Conservation (phyloP, 2,113 vertebrate species). For the Cercocebus atys region DNA sequence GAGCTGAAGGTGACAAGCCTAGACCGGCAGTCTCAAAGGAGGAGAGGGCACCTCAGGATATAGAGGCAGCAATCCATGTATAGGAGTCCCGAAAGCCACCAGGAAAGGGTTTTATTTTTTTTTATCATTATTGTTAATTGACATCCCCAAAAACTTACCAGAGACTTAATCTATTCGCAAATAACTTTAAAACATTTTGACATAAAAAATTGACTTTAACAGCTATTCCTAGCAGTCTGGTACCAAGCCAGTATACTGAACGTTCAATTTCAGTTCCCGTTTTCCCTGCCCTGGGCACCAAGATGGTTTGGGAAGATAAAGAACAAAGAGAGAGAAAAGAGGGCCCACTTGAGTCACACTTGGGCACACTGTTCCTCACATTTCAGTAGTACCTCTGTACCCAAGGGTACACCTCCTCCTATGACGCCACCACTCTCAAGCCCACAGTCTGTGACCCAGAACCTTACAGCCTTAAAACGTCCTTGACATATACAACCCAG, state of each 20-base stretch:
- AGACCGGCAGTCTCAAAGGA: constrained; percentile 11
- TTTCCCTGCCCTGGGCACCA: neutral
- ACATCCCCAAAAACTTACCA: constrained; percentile 12
- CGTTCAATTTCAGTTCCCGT: constrained; percentile 37
- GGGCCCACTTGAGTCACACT: neutral
- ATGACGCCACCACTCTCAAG: neutral
- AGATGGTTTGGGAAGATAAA: constrained; percentile 24
- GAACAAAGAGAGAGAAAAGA: neutral
- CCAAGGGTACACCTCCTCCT: neutral
- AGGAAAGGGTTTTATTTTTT: neutral
- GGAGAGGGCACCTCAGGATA: neutral
- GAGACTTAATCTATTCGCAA: constrained; percentile 40
- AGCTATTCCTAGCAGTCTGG: constrained; percentile 1
- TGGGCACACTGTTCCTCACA: neutral
- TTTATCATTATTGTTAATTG: neutral
- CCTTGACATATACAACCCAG: neutral
- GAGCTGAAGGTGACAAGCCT: neutral
- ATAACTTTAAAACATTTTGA: constrained; percentile 47
- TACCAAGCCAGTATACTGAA: constrained; percentile 24
- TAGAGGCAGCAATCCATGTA: neutral
- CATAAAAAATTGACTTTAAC: constrained; percentile 22
- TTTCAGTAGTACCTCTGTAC: neutral
- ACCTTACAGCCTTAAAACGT: neutral
- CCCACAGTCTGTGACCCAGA: neutral
- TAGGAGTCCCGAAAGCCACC: neutral